Conservation (phyloP, 2,888 invertebrate species). For the Cryptophagus acutangulus region DNA sequence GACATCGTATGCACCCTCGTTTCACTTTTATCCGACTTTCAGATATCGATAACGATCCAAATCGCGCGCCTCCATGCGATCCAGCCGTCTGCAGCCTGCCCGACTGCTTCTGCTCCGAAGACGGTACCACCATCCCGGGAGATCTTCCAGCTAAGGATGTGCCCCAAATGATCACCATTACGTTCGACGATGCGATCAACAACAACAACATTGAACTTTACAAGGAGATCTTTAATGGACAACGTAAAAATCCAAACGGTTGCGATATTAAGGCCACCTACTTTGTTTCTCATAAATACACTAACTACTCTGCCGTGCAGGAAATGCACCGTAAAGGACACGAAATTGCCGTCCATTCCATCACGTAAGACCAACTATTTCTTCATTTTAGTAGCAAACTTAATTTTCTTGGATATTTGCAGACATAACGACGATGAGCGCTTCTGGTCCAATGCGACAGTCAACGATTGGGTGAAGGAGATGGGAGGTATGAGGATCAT, state of each 20-base stretch:
- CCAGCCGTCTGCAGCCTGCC: constrained; percentile 79
- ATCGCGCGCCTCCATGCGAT: constrained; percentile 87
- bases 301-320: constrained; percentile 89
- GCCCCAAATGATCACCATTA: constrained; percentile 91
- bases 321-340: constrained; percentile 88
- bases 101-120: constrained; percentile 92
- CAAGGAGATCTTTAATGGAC: constrained; percentile 85
- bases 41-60: constrained; percentile 92
- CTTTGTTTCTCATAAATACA: constrained; percentile 90
- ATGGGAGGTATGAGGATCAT: constrained; percentile 93
- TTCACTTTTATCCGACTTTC: constrained; percentile 39
- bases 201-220: constrained; percentile 92
- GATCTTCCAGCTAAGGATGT: constrained; percentile 79
- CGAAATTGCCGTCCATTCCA: constrained; percentile 90
- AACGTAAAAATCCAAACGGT: constrained; percentile 87
- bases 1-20: constrained; percentile 29
- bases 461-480: constrained; percentile 91
- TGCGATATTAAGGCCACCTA: constrained; percentile 90
- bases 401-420: constrained; percentile 27
- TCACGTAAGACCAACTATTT: constrained; percentile 64
- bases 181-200: constrained; percentile 92
- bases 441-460: constrained; percentile 90
- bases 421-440: constrained; percentile 88
- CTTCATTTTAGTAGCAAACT: constrained; percentile 7
- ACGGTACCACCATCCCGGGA: constrained; percentile 81